Percentiles rank a stretch among this genome's conserved stretches.
These are phyloP conservation scores for Zophobas atratus DNA, from an alignment of 1,140 invertebrate species.

Conservation along the genomic window DNA sequence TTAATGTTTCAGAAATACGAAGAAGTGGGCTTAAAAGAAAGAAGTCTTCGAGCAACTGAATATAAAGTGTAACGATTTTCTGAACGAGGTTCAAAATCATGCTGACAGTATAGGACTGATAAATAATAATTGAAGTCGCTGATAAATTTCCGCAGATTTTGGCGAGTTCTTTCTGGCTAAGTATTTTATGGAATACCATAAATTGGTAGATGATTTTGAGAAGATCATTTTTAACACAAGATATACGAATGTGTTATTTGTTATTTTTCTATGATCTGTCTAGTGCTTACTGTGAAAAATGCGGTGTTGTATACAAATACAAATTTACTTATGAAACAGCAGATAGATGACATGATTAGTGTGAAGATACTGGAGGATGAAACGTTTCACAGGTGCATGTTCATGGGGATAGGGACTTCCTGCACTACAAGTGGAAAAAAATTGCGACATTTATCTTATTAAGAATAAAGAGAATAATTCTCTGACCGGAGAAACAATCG, in stretches of 20 bases:
- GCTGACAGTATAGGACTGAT: conserved; percentile 12
- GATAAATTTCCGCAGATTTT: conserved; percentile 15
- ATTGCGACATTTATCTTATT: neutral
- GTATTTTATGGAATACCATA: conserved; percentile 2
- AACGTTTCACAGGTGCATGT: neutral
- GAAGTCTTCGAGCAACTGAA: neutral
- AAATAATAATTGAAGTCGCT: conserved; percentile 2
- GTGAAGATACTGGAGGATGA: conserved; percentile 1
- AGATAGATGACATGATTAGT: neutral
- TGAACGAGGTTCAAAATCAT: neutral
- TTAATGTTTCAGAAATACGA: conserved; percentile 1
- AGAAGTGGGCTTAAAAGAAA: neutral
- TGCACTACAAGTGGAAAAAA: conserved; percentile 2
- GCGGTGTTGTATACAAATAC: conserved; percentile 17
- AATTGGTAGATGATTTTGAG: neutral
- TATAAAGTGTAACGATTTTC: conserved; percentile 1
- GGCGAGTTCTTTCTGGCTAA: conserved; percentile 28
- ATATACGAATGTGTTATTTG: conserved; percentile 1
- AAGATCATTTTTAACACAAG: neutral
- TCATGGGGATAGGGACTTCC: conserved; percentile 16
- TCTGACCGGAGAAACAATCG: neutral
- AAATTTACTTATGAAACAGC: neutral
- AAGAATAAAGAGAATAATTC: neutral
- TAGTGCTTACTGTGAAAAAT: neutral
- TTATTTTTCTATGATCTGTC: conserved; percentile 15